Percentiles rank a stretch among this genome's conserved stretches.
These are phyloP conservation scores for Pseudococcus viburni DNA, from an alignment of 2,888 invertebrate genomes.

Conservation along the genomic window DNA sequence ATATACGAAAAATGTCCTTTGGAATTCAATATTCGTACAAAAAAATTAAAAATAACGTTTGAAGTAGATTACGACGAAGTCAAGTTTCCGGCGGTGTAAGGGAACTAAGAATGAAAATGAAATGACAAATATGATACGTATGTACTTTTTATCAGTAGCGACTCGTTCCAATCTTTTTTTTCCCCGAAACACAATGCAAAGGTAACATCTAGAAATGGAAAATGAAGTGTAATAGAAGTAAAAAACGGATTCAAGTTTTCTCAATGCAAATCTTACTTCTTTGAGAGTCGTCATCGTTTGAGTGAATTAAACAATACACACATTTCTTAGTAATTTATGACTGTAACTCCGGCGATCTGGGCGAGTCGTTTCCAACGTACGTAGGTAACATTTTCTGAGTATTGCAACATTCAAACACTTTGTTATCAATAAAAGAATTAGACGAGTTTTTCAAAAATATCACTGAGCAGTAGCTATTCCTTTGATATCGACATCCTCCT, in stretches of 20 bases:
- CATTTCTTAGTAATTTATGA: constrained; percentile 92
- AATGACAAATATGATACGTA: constrained; percentile 66
- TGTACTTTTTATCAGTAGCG: constrained; percentile 84
- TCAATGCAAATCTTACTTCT: too few relatives aligned
- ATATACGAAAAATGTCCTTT: neutral
- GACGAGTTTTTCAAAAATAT: constrained; percentile 99
- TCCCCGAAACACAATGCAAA: constrained; percentile 91
- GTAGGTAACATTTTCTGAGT: too few relatives aligned
- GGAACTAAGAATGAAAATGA: too few relatives aligned
- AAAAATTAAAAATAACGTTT: constrained; percentile 37
- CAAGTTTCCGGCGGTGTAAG: neutral
- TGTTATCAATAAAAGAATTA: constrained; percentile 92
- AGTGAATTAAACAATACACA: constrained; percentile 90
- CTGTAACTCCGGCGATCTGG: constrained; percentile 91
- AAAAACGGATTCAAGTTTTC: neutral
- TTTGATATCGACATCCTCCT: too few relatives aligned
- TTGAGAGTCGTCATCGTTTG: constrained; percentile 95
- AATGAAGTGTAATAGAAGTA: neutral
- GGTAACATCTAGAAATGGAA: constrained; percentile 83
- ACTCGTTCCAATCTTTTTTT: constrained; percentile 82
- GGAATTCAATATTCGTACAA: neutral
- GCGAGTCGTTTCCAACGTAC: too few relatives aligned
- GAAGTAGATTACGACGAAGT: neutral
- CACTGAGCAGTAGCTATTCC: constrained; percentile 99
- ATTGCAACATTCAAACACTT: too few relatives aligned